Conservation (phyloP, 1,140 invertebrate species). For the Aphelenchoides fujianensis region DNA sequence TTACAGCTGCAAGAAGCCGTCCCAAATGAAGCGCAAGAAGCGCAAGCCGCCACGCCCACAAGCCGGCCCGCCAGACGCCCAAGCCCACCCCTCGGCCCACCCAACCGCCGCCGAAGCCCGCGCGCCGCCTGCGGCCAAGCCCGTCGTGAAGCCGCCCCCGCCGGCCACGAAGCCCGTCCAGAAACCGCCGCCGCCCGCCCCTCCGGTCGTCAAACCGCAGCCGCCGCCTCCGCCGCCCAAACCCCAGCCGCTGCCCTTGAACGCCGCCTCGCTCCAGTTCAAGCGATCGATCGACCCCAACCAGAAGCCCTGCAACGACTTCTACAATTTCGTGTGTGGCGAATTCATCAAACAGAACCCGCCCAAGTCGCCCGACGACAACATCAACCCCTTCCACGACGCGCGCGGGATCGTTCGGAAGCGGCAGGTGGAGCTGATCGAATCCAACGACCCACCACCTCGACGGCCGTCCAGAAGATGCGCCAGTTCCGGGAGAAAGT, state of each 20-base stretch:
- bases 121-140: neutral
- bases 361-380: neutral
- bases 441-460: neutral
- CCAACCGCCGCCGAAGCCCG: neutral
- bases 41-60: neutral
- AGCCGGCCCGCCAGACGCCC: neutral
- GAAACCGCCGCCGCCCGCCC: neutral
- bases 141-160: neutral
- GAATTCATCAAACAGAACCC: neutral
- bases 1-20: neutral
- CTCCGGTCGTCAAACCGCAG: neutral
- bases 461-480: neutral
- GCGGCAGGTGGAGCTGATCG: neutral
- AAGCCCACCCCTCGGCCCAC: neutral
- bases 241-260: neutral
- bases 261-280: neutral
- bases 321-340: constrained; percentile 5
- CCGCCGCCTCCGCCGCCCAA: neutral
- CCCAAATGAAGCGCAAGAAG: no score
- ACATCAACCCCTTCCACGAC: neutral
- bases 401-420: neutral
- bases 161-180: neutral
- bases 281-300: neutral
- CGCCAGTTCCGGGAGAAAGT: neutral
- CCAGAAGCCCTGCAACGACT: neutral